Conservation (phyloP, 1,140 invertebrate genomes). For the Drosophila orena region DNA sequence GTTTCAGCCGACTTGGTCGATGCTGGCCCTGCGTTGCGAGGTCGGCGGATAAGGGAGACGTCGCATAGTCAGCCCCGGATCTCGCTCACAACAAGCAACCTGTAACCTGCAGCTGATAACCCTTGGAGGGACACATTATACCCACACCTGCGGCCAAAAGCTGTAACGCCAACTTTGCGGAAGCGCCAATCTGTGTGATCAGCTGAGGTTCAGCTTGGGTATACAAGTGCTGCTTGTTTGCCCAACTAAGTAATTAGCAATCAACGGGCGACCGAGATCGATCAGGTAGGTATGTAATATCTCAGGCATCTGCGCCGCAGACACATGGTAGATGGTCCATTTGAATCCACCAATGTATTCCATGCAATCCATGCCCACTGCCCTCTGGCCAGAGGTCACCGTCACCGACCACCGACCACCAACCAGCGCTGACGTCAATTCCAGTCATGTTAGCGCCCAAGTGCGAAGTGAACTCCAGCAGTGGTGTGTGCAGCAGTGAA, state of each 20-base stretch:
- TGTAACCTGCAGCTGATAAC: not conserved
- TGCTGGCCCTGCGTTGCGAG: slow-evolving; percentile 35
- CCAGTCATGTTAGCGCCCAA: slow-evolving; percentile 17
- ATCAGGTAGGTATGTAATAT: no score
- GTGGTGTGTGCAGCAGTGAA: slow-evolving; percentile 56
- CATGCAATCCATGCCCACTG: no score
- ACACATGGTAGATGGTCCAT: no score
- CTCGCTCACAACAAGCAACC: no score
- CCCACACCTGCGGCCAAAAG: slow-evolving; percentile 20
- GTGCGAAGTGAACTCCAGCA: slow-evolving; percentile 17
- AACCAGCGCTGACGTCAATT: slow-evolving; percentile 35
- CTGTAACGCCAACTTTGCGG: slow-evolving; percentile 42
- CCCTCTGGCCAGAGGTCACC: not conserved
- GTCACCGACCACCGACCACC: slow-evolving; percentile 6
- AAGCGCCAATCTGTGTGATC: slow-evolving; percentile 54
- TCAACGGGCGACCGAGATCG: slow-evolving; percentile 4
- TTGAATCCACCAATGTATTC: not conserved
- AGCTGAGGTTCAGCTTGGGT: slow-evolving; percentile 47
- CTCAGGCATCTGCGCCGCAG: slow-evolving; percentile 27
- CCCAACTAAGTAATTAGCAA: slow-evolving; percentile 63
- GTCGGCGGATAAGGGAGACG: slow-evolving; percentile 16
- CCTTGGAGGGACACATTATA: slow-evolving; percentile 8
- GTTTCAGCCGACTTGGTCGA: slow-evolving; percentile 11
- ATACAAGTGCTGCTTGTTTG: slow-evolving; percentile 42
- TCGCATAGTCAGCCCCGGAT: no score